phyloP scores from a whole-genome alignment of 2,888 invertebrate species.

The Pterostichus madidus region DNA sequence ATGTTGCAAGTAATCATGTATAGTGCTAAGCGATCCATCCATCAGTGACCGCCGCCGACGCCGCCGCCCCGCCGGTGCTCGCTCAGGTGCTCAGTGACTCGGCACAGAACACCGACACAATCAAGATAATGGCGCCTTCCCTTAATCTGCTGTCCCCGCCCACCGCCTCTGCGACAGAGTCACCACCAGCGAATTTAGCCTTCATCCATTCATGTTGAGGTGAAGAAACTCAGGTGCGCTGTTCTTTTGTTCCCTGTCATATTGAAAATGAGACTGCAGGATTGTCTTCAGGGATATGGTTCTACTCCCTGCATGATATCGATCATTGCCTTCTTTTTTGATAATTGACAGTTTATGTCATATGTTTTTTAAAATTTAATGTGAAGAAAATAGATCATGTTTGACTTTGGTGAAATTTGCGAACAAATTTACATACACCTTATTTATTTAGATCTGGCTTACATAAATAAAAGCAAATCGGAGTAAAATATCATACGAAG shows the following conservation, averaged over 20 bases:
- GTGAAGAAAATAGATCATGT: too few relatives aligned
- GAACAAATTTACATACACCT: too few relatives aligned
- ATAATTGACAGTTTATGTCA: too few relatives aligned
- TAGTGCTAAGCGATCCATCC: constrained; percentile 71
- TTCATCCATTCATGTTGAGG: constrained; percentile 47
- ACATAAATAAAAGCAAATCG: too few relatives aligned
- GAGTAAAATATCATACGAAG: too few relatives aligned
- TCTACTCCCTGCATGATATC: too few relatives aligned
- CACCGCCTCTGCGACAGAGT: constrained; percentile 57
- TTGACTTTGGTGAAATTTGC: too few relatives aligned
- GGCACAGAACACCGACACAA: constrained; percentile 70
- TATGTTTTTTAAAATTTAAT: too few relatives aligned
- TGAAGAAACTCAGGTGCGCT: constrained; percentile 59
- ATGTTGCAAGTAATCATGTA: constrained; percentile 69
- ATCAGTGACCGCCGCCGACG: constrained; percentile 70
- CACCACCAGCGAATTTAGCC: constrained; percentile 67
- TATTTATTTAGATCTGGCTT: too few relatives aligned
- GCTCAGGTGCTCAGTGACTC: constrained; percentile 64
- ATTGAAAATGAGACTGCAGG: constrained; percentile 29
- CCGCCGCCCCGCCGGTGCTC: constrained; percentile 65
- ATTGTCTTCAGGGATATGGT: not conserved
- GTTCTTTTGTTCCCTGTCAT: constrained; percentile 63
- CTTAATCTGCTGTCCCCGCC: constrained; percentile 18
- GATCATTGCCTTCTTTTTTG: too few relatives aligned
- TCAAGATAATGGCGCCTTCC: constrained; percentile 72